Conservation (phyloP, 2,888 invertebrate genomes). For the Amaurobius ferox region DNA sequence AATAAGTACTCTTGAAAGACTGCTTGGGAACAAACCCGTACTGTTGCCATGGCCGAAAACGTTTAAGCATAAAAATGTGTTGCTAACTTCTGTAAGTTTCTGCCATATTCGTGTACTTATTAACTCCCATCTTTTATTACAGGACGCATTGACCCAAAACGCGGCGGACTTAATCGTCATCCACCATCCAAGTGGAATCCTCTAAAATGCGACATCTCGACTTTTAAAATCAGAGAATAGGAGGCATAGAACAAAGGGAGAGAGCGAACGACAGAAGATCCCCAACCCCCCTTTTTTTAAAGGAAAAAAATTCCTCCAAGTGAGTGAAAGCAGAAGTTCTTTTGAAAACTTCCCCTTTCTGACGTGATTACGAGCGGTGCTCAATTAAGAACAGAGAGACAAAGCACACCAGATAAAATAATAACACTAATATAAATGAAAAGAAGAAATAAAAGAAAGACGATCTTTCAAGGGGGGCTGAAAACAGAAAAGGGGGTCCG, state of each 20-base stretch:
- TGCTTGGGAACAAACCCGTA: not conserved
- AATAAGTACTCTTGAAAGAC: too few relatives aligned
- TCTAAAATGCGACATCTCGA: slow-evolving; percentile 2
- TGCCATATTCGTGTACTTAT: not conserved
- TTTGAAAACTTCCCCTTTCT: slow-evolving; percentile 62
- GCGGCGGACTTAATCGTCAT: not conserved
- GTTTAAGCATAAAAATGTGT: not conserved
- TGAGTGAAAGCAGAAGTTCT: slow-evolving; percentile 38
- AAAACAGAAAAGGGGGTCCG: not conserved
- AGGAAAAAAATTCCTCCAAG: not conserved
- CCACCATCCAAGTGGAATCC: slow-evolving; percentile 6
- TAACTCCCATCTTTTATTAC: slow-evolving; percentile 5
- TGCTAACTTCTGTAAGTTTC: not conserved
- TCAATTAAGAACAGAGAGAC: slow-evolving; percentile 61
- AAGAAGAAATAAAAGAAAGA: slow-evolving; percentile 30
- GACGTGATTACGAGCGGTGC: slow-evolving; percentile 56
- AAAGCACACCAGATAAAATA: slow-evolving; percentile 66
- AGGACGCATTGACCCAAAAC: slow-evolving; percentile 8
- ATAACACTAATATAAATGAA: slow-evolving; percentile 50
- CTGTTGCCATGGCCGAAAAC: not conserved
- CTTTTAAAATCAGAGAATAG: slow-evolving; percentile 18
- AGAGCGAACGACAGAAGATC: not conserved
- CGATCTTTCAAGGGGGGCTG: slow-evolving; percentile 21
- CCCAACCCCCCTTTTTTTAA: not conserved
- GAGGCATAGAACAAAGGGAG: not conserved